Conservation (phyloP, 2,888 invertebrate genomes). For the Arge pagana region DNA sequence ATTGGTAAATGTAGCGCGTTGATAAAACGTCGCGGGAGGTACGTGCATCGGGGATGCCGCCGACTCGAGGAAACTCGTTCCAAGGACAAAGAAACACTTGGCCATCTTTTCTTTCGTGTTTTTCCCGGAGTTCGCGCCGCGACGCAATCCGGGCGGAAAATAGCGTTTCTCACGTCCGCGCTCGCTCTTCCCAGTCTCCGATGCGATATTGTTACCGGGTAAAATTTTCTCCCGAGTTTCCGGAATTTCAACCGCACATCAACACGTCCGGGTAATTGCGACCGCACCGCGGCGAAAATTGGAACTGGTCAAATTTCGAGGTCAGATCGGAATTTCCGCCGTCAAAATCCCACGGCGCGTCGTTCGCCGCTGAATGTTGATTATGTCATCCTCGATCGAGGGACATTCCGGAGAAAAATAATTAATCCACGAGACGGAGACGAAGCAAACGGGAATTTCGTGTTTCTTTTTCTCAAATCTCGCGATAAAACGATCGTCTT, state of each 20-base stretch:
- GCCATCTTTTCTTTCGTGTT: conserved; percentile 4
- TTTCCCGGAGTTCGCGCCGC: background rate
- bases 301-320: conserved; percentile 34
- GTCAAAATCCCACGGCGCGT: conserved; percentile 8
- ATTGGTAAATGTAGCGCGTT: no score
- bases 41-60: no score
- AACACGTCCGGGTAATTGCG: conserved; percentile 16
- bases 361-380: background rate
- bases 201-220: conserved; percentile 7
- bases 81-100: no score
- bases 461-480: no score
- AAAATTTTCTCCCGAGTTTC: conserved; percentile 6
- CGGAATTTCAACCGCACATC: conserved; percentile 29
- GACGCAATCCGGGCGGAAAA: conserved; percentile 50
- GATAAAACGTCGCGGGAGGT: no score
- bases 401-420: no score
- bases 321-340: background rate
- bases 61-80: no score
- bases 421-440: no score
- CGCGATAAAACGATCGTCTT: no score
- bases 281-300: conserved; percentile 23
- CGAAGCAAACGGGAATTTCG: no score
- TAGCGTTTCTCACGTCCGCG: conserved; percentile 29
- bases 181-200: background rate
- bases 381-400: no score